These are phyloP conservation scores for Lycodopsis pacificus DNA, from an alignment of 2,797 vertebrate species.

Conservation along the genomic window DNA sequence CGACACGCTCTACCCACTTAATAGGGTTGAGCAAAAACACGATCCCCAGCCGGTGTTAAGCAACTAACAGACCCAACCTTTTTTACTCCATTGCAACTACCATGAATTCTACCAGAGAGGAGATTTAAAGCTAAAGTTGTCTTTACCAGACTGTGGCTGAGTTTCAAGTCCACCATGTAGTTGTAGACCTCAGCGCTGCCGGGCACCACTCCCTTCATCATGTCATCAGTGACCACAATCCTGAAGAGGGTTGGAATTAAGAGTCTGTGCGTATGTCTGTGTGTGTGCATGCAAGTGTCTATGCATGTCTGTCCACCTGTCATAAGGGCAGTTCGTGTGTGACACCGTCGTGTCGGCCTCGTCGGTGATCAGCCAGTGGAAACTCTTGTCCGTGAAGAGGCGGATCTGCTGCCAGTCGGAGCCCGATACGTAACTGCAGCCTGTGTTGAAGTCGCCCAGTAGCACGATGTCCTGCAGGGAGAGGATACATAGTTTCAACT, in stretches of 20 bases:
- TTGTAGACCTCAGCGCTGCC: constrained; percentile 84
- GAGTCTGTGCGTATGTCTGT: neutral
- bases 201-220: constrained; percentile 79
- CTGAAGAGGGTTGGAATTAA: constrained; percentile 66
- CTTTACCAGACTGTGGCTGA: constrained; percentile 86
- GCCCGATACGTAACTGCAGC: constrained; percentile 84
- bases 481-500: fast-evolving
- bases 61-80: neutral
- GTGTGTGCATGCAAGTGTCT: neutral
- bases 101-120: neutral
- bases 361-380: constrained; percentile 90
- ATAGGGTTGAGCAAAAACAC: neutral
- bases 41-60: neutral
- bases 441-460: constrained; percentile 93
- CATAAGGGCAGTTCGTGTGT: constrained; percentile 88
- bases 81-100: neutral
- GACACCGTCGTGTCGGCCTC: constrained; percentile 88
- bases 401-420: constrained; percentile 87
- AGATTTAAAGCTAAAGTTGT: neutral
- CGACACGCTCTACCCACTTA: too few relatives aligned
- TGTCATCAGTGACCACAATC: constrained; percentile 86
- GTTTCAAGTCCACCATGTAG: constrained; percentile 81
- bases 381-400: constrained; percentile 87
- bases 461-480: constrained; percentile 88
- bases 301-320: constrained; percentile 81